Conservation (phyloP, 2,888 invertebrate genomes). For the Seira ritae region DNA sequence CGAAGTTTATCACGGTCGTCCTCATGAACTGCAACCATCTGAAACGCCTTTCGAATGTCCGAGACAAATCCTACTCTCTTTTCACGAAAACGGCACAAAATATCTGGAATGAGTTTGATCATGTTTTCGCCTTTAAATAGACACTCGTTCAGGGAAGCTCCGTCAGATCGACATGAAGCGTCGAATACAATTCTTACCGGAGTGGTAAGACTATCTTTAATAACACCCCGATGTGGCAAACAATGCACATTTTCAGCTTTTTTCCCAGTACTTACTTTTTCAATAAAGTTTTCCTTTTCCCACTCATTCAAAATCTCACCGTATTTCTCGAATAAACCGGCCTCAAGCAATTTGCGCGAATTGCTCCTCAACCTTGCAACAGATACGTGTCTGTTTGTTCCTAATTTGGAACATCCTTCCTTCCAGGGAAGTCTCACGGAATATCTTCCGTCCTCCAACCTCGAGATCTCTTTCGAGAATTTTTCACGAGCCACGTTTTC, state of each 20-base stretch:
- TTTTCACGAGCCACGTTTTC: slow-evolving; percentile 65
- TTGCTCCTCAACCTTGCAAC: background rate
- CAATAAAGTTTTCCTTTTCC: slow-evolving; percentile 14
- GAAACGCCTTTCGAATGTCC: slow-evolving; percentile 74
- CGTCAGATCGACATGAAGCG: slow-evolving; percentile 60
- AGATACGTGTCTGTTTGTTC: background rate
- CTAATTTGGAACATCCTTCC: slow-evolving; percentile 54
- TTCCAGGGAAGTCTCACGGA: slow-evolving; percentile 74
- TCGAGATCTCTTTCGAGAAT: slow-evolving; percentile 73
- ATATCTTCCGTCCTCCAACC: slow-evolving; percentile 73
- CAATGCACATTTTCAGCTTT: slow-evolving; percentile 16
- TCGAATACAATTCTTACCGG: slow-evolving; percentile 69
- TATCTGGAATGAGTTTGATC: slow-evolving; percentile 58
- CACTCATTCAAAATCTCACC: slow-evolving; percentile 9
- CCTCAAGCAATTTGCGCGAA: background rate
- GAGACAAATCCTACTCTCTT: slow-evolving; percentile 65
- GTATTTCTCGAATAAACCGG: background rate
- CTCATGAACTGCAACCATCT: slow-evolving; percentile 72
- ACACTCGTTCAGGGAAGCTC: slow-evolving; percentile 65
- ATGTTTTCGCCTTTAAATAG: slow-evolving; percentile 65
- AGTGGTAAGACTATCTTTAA: slow-evolving; percentile 63
- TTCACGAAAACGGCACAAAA: slow-evolving; percentile 45
- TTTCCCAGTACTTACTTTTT: background rate
- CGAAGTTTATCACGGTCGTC: slow-evolving; percentile 72
- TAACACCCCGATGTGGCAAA: slow-evolving; percentile 63